These are phyloP conservation scores for Bombylius major DNA, from an alignment of 2,888 invertebrate genomes.

Conservation along the genomic window DNA sequence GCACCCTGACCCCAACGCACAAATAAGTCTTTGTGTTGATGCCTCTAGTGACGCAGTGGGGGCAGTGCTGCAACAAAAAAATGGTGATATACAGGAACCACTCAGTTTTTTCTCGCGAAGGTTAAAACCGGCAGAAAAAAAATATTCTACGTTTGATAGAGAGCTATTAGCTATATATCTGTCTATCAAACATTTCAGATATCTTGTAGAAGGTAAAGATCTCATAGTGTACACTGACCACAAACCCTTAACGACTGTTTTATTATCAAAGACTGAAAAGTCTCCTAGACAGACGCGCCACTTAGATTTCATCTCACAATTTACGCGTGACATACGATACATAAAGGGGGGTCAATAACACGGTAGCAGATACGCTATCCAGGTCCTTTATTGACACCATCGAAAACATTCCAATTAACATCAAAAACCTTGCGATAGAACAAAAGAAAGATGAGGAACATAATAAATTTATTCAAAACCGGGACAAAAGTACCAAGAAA, in stretches of 20 bases:
- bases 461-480: no score
- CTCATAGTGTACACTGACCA: no score
- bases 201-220: no score
- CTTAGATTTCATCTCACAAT: slow-evolving; percentile 12
- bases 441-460: no score
- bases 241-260: no score
- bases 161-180: slow-evolving; percentile 24
- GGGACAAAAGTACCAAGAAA: no score
- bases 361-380: not conserved
- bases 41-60: slow-evolving; percentile 29
- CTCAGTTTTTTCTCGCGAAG: slow-evolving; percentile 26
- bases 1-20: not conserved
- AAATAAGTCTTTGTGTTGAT: not conserved
- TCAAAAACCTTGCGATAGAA: no score
- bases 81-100: slow-evolving; percentile 21
- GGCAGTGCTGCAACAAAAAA: slow-evolving; percentile 26
- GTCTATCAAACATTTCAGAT: no score
- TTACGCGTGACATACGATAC: not conserved
- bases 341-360: not conserved
- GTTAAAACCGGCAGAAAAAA: slow-evolving; percentile 20
- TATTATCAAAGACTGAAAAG: no score
- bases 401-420: not conserved
- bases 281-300: no score
- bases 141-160: no score
- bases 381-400: not conserved